phyloP scores from a whole-genome alignment of 2,797 vertebrate genomes.

The Acanthurus tractus region DNA sequence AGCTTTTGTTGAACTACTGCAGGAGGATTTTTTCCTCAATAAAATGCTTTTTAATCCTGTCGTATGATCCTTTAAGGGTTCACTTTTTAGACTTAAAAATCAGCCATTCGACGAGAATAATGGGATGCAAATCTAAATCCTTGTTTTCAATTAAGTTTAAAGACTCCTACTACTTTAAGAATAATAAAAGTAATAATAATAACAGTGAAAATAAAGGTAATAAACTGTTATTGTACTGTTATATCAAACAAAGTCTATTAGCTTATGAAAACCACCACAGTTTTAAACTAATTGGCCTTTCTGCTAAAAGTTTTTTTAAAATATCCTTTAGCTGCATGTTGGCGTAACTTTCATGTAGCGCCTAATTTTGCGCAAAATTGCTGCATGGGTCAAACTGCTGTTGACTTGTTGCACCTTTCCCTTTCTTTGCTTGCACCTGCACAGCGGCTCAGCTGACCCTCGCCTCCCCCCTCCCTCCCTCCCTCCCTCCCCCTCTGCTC shows the following conservation, averaged over 20 bases:
- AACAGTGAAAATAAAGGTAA: no score
- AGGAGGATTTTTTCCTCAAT: background rate
- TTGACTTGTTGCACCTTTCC: conserved; percentile 44
- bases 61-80: background rate
- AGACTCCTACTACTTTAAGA: no score
- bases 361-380: background rate
- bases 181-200: no score
- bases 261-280: no score
- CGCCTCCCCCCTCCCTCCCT: background rate
- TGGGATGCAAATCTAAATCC: background rate
- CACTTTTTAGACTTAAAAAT: background rate
- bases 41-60: background rate
- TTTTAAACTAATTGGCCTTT: background rate
- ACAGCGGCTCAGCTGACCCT: conserved; percentile 39
- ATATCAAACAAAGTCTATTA: no score
- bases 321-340: background rate
- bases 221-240: no score
- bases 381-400: conserved; percentile 16
- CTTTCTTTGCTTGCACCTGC: conserved; percentile 13
- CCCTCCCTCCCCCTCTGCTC: conserved; percentile 3
- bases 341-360: background rate
- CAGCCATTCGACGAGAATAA: background rate
- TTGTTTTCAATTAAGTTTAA: no score
- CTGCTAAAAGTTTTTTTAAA: background rate
- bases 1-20: background rate